Evolutionary conservation across 2,113 vertebrate genomes (phyloP).

Genomic region (Ceuthmochares aereus): DNA sequence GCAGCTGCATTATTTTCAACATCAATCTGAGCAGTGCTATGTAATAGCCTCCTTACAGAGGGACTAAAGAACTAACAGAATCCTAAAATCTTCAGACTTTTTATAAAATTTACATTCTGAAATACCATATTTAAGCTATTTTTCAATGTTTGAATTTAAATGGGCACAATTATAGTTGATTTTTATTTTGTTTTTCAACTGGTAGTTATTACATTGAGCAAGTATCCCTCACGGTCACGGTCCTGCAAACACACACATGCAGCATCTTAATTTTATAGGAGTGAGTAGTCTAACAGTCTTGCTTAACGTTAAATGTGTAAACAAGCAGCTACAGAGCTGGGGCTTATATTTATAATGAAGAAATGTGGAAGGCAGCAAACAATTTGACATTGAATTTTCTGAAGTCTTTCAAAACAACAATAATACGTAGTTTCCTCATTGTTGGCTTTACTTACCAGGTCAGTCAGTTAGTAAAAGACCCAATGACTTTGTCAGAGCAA

Average conservation of each 20-base stretch:
- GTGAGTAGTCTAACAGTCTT: neutral
- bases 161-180: slow-evolving; percentile 60
- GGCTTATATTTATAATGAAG: neutral
- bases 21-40: slow-evolving; percentile 21
- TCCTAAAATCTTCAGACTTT: slow-evolving; percentile 30
- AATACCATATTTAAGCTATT: slow-evolving; percentile 65
- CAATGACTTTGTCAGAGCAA: neutral
- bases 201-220: slow-evolving; percentile 52
- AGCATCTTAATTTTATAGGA: slow-evolving; percentile 22
- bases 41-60: slow-evolving; percentile 57
- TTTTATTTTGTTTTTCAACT: slow-evolving; percentile 61
- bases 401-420: neutral
- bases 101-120: slow-evolving; percentile 21
- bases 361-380: neutral
- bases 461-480: neutral
- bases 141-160: slow-evolving; percentile 50
- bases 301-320: neutral
- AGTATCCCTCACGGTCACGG: neutral
- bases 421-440: neutral
- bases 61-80: slow-evolving; percentile 40
- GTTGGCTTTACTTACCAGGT: neutral
- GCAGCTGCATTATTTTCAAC: slow-evolving; percentile 65
- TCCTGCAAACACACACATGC: slow-evolving; percentile 19
- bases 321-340: neutral
- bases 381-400: neutral